These are phyloP conservation scores for Stenodera caucasica DNA, from an alignment of 2,888 invertebrate genomes.

Conservation along the genomic window DNA sequence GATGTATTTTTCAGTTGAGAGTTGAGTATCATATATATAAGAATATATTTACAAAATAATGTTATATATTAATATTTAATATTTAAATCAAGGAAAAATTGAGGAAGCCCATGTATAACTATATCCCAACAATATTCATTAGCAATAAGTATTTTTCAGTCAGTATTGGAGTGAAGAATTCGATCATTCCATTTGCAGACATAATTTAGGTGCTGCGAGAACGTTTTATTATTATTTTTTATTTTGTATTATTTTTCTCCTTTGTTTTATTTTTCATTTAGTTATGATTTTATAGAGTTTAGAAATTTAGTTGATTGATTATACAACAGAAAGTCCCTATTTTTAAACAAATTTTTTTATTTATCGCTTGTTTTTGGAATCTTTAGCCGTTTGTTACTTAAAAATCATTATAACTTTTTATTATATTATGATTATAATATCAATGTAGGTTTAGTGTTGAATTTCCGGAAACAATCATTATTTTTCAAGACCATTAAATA, in stretches of 20 bases:
- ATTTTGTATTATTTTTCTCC: constrained; percentile 47
- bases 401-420: constrained; percentile 2
- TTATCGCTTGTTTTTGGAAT: background rate
- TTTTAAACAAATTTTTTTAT: background rate
- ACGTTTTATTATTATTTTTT: constrained; percentile 37
- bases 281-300: constrained; percentile 29
- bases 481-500: constrained; percentile 44
- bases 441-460: constrained; percentile 34
- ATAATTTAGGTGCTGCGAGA: constrained; percentile 35
- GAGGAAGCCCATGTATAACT: constrained; percentile 34
- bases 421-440: constrained; percentile 31
- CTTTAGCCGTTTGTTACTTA: constrained; percentile 33
- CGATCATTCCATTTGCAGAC: constrained; percentile 52
- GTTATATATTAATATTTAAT: constrained; percentile 26
- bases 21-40: constrained; percentile 40
- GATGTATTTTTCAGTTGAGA: constrained; percentile 45
- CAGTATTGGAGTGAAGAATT: constrained; percentile 58
- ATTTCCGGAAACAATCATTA: constrained; percentile 46
- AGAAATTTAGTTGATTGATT: constrained; percentile 10
- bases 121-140: constrained; percentile 55
- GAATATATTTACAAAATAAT: constrained; percentile 19
- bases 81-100: constrained; percentile 29
- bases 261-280: constrained; percentile 34
- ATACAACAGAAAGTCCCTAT: background rate
- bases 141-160: constrained; percentile 60